phyloP scores from a whole-genome alignment of 2,113 vertebrate genomes.

The Planiliza haematocheilus region DNA sequence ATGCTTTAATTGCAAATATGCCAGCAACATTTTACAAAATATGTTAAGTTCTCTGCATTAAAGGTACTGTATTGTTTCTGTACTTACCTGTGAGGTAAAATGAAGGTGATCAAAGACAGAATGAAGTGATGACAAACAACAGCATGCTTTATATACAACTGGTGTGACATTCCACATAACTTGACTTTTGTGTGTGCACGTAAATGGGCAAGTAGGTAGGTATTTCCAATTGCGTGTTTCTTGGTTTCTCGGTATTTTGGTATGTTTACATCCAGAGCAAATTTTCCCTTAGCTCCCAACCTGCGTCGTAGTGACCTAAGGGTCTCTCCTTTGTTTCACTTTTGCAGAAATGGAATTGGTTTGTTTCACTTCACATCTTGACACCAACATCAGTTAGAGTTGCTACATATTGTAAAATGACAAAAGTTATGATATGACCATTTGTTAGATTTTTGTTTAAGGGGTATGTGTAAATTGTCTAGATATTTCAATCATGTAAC shows the following conservation, averaged over 20 bases:
- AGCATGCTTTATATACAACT: not conserved
- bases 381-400: not conserved
- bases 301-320: no score
- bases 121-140: not conserved
- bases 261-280: no score
- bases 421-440: no score
- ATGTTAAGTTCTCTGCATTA: not conserved
- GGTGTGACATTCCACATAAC: not conserved
- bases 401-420: not conserved
- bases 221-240: not conserved
- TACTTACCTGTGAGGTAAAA: not conserved
- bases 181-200: not conserved
- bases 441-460: no score
- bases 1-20: not conserved
- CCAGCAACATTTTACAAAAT: not conserved
- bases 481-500: no score
- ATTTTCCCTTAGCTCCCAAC: no score
- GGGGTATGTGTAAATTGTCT: no score
- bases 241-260: no score
- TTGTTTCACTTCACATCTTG: not conserved
- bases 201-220: not conserved
- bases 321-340: not conserved
- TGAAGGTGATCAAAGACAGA: not conserved
- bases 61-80: not conserved
- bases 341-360: not conserved